A percentile compares a stretch with the other conserved stretches of the same genome.
phyloP scores from a whole-genome alignment of 1,140 invertebrate genomes.

The Nixonia krombeini region DNA sequence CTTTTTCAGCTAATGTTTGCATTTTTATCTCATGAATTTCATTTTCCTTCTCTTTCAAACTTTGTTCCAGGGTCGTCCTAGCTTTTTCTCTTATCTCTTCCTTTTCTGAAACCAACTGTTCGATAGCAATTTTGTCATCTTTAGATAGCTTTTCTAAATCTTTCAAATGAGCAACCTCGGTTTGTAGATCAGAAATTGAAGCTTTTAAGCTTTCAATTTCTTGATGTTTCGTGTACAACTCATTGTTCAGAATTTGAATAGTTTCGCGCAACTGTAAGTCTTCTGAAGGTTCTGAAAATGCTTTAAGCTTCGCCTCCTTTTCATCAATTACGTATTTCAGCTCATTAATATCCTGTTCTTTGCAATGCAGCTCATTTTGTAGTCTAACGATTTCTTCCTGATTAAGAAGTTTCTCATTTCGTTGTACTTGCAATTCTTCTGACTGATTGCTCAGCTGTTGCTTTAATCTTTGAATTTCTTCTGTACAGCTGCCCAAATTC shows the following conservation, averaged over 20 bases:
- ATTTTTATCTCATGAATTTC: slow-evolving; percentile 49
- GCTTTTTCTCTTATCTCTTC: slow-evolving; percentile 43
- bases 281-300: slow-evolving; percentile 37
- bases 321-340: slow-evolving; percentile 52
- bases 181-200: slow-evolving; percentile 36
- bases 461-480: slow-evolving; percentile 43
- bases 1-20: slow-evolving; percentile 39
- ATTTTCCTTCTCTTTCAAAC: slow-evolving; percentile 51
- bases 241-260: slow-evolving; percentile 43
- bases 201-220: slow-evolving; percentile 47
- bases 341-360: slow-evolving; percentile 58
- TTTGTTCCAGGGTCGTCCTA: slow-evolving; percentile 36
- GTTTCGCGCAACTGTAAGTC: slow-evolving; percentile 51
- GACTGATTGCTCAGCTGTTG: slow-evolving; percentile 19
- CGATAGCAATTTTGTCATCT: slow-evolving; percentile 45
- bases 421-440: slow-evolving; percentile 29
- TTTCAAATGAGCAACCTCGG: slow-evolving; percentile 32
- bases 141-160: slow-evolving; percentile 40
- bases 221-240: slow-evolving; percentile 53
- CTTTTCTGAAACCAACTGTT: slow-evolving; percentile 51
- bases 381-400: slow-evolving; percentile 53
- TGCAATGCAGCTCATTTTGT: slow-evolving; percentile 48
- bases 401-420: slow-evolving; percentile 32
- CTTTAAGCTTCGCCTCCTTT: slow-evolving; percentile 55
- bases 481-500: slow-evolving; percentile 25